Base-by-base conservation (phyloP, 2,888 invertebrate genomes). In the Pasiphila rectangulata region DNA sequence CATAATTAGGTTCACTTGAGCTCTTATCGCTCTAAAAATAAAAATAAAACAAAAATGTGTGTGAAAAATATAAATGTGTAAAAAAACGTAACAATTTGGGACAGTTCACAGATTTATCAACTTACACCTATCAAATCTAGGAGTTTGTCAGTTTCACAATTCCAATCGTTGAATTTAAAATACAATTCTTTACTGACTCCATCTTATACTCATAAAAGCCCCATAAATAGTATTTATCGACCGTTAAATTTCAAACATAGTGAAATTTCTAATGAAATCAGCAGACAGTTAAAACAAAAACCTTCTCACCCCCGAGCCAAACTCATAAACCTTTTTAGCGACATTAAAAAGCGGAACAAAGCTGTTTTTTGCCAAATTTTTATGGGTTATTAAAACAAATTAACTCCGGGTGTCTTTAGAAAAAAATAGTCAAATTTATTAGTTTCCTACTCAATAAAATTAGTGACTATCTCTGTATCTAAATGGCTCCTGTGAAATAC, bases 341-440 rank as follows among this genome's bases (percentile, higher is more conserved):
- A 75, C 73, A 70, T 61, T 64, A 69, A 71, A 69, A 74, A 78
- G 77, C 81, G 79, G 80, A 80, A 81, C 80, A 67, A 60, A 46
- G 13, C 47, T 39, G 39, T 74, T 80, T 79, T 78, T 76, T 70
- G 76, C 72, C 69, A 73, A 82, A 79, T 69, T 73, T 77, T 81
- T 81, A 83, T 75, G 75, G 78, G 69, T 77, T 82, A 85, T 85
- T 84, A 83, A 83, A 83, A 78, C 85, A 83, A 85, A 86, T 86
- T 83, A 83, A 69, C 55, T 71, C 61, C 55, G 56, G 37, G 15
- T 19, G 39, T 42, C 38, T 46, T 46, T 46, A 34, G 50, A 63
- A 71, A 75, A 79, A 80, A 71, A 63, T 40, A 45, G 53, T 58
- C 58, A 76, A 77, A 86, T 86, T 86, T 87, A 86, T 86, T 79